phyloP scores from a whole-genome alignment of 2,888 invertebrate species.

The Atethmia centrago region DNA sequence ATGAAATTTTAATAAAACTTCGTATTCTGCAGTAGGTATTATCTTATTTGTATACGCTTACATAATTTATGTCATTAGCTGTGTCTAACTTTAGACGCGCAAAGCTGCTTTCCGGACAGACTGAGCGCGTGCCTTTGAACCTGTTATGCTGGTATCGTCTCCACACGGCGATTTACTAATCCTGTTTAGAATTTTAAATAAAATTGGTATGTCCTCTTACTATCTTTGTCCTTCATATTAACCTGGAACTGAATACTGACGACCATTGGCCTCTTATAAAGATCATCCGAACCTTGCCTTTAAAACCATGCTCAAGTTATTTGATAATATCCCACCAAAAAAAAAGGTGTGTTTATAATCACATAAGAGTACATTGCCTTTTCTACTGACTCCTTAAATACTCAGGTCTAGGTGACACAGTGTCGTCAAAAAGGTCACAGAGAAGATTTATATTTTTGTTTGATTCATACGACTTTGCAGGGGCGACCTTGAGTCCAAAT shows the following conservation, averaged over 20 bases:
- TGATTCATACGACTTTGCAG: conserved; percentile 11
- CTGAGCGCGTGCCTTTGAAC: conserved; percentile 31
- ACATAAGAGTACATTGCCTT: background rate
- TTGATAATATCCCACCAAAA: too few relatives aligned
- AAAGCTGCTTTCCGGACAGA: conserved; percentile 15
- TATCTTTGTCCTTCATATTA: background rate
- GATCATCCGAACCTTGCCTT: background rate
- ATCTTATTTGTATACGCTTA: background rate
- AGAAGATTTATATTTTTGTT: conserved; percentile 10
- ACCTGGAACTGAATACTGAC: background rate
- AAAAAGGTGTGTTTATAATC: background rate
- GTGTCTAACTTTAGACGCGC: background rate
- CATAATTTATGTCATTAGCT: conserved; percentile 21
- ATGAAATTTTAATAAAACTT: background rate
- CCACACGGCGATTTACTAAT: conserved; percentile 24
- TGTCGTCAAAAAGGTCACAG: conserved; percentile 2
- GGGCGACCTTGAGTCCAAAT: conserved; percentile 5
- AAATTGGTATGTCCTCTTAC: conserved; percentile 4
- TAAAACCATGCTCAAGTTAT: background rate
- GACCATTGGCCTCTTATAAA: background rate
- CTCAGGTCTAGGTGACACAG: background rate
- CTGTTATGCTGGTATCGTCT: conserved; percentile 35
- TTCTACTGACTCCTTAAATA: background rate
- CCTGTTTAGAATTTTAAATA: conserved; percentile 33
- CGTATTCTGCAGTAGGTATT: background rate